These are phyloP conservation scores for Eupithecia pulchellata DNA, from an alignment of 2,888 invertebrate genomes.

Conservation along the genomic window DNA sequence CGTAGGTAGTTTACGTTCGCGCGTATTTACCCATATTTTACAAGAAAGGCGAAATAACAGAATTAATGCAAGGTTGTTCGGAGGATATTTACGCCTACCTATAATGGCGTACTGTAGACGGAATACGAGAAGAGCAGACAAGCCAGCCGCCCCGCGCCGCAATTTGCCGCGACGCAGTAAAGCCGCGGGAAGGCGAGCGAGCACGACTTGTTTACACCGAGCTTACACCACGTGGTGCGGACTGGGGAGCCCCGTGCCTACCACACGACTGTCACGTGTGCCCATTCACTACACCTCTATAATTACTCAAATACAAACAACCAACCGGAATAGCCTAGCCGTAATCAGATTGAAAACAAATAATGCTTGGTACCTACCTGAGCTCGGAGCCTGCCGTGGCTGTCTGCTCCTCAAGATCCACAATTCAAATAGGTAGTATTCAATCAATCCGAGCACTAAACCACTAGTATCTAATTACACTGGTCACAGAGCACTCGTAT, in stretches of 20 bases:
- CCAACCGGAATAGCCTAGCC: conserved; percentile 60
- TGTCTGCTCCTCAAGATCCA: conserved; percentile 66
- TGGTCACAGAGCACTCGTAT: conserved; percentile 68
- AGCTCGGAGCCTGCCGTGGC: conserved; percentile 80
- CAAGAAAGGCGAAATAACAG: conserved; percentile 1
- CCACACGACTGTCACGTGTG: conserved; percentile 74
- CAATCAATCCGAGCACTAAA: conserved; percentile 50
- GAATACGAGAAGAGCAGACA: conserved; percentile 18
- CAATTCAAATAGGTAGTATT: conserved; percentile 54
- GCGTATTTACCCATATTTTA: neutral
- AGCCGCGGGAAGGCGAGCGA: conserved; percentile 49
- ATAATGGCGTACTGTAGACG: conserved; percentile 6
- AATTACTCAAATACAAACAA: conserved; percentile 49
- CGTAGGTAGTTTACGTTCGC: conserved; percentile 2
- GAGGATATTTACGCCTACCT: conserved; percentile 6
- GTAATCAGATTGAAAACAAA: conserved; percentile 76
- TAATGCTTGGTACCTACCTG: conserved; percentile 71
- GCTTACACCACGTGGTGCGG: conserved; percentile 74
- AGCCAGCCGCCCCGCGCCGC: conserved; percentile 16
- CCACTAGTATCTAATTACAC: conserved; percentile 50
- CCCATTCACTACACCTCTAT: conserved; percentile 62
- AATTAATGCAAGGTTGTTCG: conserved; percentile 14
- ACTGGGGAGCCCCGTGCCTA: conserved; percentile 49
- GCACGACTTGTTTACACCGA: conserved; percentile 74
- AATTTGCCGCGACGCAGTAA: conserved; percentile 40